These are phyloP conservation scores for Bactericera cockerelli DNA, from an alignment of 1,140 invertebrate species.

Conservation along the genomic window DNA sequence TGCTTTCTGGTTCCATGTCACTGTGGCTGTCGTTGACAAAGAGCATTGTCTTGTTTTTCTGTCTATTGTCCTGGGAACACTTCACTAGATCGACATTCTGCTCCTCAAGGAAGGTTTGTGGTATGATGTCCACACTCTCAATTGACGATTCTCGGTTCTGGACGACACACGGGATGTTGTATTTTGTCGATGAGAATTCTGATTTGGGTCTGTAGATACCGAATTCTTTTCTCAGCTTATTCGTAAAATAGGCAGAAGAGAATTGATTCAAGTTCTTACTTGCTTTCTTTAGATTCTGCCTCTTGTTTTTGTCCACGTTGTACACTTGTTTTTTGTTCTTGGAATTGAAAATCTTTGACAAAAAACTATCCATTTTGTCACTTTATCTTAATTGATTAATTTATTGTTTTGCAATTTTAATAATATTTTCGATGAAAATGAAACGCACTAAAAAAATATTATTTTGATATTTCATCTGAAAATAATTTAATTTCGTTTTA, in stretches of 20 bases:
- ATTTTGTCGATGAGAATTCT: background rate
- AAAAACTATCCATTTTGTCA: background rate
- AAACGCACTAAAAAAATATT: no score
- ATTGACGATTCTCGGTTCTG: background rate
- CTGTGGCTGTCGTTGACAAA: background rate
- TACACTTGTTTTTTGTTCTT: conserved; percentile 3
- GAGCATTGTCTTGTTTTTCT: background rate
- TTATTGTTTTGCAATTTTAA: no score
- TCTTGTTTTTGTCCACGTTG: conserved; percentile 1
- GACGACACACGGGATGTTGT: background rate
- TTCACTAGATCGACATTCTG: background rate
- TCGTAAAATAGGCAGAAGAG: background rate
- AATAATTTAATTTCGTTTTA: no score
- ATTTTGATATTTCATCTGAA: no score
- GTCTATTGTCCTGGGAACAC: background rate
- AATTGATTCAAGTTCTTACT: background rate
- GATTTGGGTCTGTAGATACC: conserved; percentile 6
- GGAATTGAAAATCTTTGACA: background rate
- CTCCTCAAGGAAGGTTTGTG: background rate
- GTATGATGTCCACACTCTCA: background rate
- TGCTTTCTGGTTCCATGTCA: background rate
- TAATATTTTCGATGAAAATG: no score
- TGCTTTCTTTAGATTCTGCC: background rate
- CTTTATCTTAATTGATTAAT: no score
- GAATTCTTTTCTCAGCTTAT: conserved; percentile 5